A percentile compares a stretch with the other conserved stretches of the same genome.
Conservation (phyloP, 2,113 vertebrate genomes). For the Amblyornis subalaris region DNA sequence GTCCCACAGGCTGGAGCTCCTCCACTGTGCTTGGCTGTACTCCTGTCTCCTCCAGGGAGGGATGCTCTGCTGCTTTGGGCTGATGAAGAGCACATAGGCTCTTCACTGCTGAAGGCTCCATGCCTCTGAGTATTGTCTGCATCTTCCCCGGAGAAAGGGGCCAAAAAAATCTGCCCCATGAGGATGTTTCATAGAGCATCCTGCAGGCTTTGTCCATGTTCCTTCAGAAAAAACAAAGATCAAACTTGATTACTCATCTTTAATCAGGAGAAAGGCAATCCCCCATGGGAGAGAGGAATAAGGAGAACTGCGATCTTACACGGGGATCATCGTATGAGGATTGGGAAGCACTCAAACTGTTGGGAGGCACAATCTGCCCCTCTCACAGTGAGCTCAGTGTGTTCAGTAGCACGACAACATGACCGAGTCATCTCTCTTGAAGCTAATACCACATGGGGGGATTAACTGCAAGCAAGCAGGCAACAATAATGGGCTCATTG, state of each 20-base stretch:
- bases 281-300: background rate
- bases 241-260: background rate
- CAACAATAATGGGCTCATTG: background rate
- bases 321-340: rapidly evolving
- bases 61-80: background rate
- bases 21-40: background rate
- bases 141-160: background rate
- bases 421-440: background rate
- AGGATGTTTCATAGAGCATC: background rate
- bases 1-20: background rate
- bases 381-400: background rate
- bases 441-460: background rate
- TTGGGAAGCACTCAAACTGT: background rate
- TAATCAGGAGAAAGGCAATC: background rate
- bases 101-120: background rate
- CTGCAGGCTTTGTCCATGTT: background rate
- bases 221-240: background rate
- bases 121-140: background rate
- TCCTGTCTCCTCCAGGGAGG: background rate
- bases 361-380: background rate
- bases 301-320: background rate
- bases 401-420: background rate
- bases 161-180: rapidly evolving
- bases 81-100: background rate
- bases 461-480: background rate